Percentiles rank a stretch among this genome's conserved stretches.
Evolutionary conservation across 2,113 vertebrate species (phyloP).

Genomic region (Tachuris rubrigastra): DNA sequence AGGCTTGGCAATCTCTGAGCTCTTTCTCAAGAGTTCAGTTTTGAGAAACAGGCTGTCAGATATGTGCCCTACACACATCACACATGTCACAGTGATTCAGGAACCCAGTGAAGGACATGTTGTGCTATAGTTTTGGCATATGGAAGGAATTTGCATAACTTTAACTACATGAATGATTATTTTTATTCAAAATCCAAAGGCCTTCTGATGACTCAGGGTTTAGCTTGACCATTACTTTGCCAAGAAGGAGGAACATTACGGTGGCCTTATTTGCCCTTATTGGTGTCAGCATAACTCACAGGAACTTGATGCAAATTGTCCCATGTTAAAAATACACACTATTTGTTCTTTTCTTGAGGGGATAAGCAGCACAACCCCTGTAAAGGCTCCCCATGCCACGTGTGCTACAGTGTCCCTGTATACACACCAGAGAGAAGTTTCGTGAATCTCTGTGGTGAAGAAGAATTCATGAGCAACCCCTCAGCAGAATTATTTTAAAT

Average conservation of each 20-base stretch:
- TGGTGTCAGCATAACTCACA: not conserved
- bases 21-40: not conserved
- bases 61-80: fast-evolving
- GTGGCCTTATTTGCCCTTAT: not conserved
- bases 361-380: not conserved
- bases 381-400: not conserved
- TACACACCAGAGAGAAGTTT: not conserved
- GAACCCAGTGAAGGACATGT: not conserved
- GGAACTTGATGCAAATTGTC: not conserved
- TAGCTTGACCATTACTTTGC: not conserved
- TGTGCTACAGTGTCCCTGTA: not conserved
- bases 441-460: not conserved
- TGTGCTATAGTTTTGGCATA: not conserved
- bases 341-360: not conserved
- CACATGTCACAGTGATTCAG: not conserved
- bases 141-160: not conserved
- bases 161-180: not conserved
- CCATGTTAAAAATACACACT: not conserved
- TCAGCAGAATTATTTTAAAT: not conserved
- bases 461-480: not conserved
- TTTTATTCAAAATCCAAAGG: not conserved
- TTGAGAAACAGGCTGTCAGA: not conserved
- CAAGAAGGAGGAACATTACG: not conserved
- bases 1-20: not conserved
- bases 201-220: not conserved